A percentile compares a stretch with the other conserved stretches of the same genome.
phyloP scores from a whole-genome alignment of 1,140 invertebrate species.

The Cyrtorhinus lividipennis region DNA sequence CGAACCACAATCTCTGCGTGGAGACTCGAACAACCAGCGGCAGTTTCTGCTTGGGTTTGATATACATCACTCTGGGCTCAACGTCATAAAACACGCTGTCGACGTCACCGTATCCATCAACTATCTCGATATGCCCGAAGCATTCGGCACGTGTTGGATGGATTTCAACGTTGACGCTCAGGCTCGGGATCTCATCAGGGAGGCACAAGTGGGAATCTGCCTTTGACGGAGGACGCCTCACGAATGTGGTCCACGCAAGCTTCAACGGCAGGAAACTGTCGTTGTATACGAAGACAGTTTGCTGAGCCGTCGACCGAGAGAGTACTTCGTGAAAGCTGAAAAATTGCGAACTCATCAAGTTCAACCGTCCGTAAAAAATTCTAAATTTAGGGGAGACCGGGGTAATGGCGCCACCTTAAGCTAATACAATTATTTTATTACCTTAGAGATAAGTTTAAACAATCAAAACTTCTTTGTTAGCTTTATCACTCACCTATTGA shows the following conservation, averaged over 20 bases:
- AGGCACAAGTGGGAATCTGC: constrained; percentile 2
- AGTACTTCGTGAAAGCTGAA: background rate
- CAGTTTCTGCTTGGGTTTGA: background rate
- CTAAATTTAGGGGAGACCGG: too few relatives aligned
- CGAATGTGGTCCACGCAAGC: constrained; percentile 3
- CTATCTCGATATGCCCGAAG: constrained; percentile 2
- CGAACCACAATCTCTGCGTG: background rate
- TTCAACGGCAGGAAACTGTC: constrained; percentile 6
- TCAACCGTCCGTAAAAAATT: too few relatives aligned
- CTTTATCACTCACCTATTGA: too few relatives aligned
- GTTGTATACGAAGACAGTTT: constrained; percentile 3
- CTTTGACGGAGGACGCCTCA: background rate
- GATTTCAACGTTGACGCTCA: constrained; percentile 7
- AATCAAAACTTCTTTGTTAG: too few relatives aligned
- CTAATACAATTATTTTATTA: too few relatives aligned
- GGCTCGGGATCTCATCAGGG: background rate
- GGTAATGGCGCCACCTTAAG: too few relatives aligned
- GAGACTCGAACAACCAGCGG: background rate
- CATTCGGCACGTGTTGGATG: background rate
- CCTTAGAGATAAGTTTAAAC: too few relatives aligned
- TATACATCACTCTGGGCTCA: background rate
- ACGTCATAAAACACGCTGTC: constrained; percentile 2
- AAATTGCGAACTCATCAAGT: too few relatives aligned
- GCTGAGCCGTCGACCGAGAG: background rate
- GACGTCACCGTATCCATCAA: constrained; percentile 2